Evolutionary conservation across 2,888 invertebrate species (phyloP), one percentile per base, ranked within the genome.

Genomic region (Scelioninae gen. 1): DNA sequence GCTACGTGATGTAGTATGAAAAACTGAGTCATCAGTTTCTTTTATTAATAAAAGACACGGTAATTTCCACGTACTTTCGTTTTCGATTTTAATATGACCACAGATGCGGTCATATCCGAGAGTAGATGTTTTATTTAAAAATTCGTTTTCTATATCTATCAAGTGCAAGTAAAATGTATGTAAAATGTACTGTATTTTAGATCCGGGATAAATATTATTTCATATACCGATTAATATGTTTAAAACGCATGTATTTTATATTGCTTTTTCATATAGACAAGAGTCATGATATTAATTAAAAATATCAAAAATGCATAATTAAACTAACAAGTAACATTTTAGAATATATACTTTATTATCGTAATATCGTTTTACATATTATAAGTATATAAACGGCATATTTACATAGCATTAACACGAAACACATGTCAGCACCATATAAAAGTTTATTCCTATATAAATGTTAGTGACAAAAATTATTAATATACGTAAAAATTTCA

Each of bases 1-100:
- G 63, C 56, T 68, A 49, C 49, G 4, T 43, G 15, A 16, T 32
- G 8, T 13, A 51, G 5, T 56, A 32, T 15, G 13, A 58, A 63
- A 63, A 72, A 62, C 31, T 29, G 43, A 72, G 16, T 32, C 38
- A 16, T 62, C 34, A 40, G 2, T 60, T 60, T 71, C 29, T 51
- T 71, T 15, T 31, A 40, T 38, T 38, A 38, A 56, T n/a, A 51
- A 55, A 53, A 66, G 31, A 13, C 15, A 29, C 34, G 15, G 38
- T 13, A 13, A 51, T 65, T 51, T 65, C 38, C 38, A 65, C n/a
- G 40, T 40, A 71, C 72, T 72, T 72, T 72, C 72, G 51, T 40
- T 66, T 66, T 66, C 66, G 23, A n/a, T 43, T 72, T 69, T 15
- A 11, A 55, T 55, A 16, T 40, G 9, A 65, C 51, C 34, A 38